Base-by-base conservation (phyloP, 2,797 vertebrate genomes). In the Microctenopoma stevenorrisi region DNA sequence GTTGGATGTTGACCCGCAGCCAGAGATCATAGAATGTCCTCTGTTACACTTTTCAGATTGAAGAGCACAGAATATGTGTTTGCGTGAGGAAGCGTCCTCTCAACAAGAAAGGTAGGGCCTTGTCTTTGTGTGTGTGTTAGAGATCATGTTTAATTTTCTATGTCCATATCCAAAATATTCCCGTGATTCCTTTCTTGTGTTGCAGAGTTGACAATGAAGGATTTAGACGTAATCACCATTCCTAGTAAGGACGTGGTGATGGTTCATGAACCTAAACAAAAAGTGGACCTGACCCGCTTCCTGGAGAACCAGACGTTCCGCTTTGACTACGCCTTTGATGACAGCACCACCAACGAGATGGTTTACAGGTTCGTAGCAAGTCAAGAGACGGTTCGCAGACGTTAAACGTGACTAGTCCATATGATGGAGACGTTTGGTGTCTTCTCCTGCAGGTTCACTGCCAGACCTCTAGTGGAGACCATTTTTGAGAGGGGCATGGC, bases 221-320 rank as follows among this genome's bases (percentile, higher is more conserved):
- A 98, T 86, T 91, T 99, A 84, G 98, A 99, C 84, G 98, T 99
- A 74, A 96, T 99, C 86, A 99, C 98, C 87, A 96, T 99, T 76
- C 98, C 98, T 80, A 99, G 97, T 92, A 99, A 99, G 91, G 97
- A 99, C 69, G 96, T 99, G 76, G 97, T 99, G 79, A 99, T 99
- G 97, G 98, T 99, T 72, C 97, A 99, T 81, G 98, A 99, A 70
- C 98, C 98, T 38, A 99, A 99, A 88, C 97, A 98, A 87, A 99
- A 99, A 84, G 98, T 99, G 82, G 98, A 99, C 87, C 95, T 99
- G 83, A 99, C 98, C 72, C 96, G 96, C 82, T 98, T 94, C 93
- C 92, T 99, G 87, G 98, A 99, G 91, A 99, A 99, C 93, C 98
- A 99, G 93, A 99, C 97, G 37, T 99, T 99, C 90, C 96, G 98